Evolutionary conservation across 1,140 invertebrate genomes (phyloP).

Genomic region (Cotesia chilonis): DNA sequence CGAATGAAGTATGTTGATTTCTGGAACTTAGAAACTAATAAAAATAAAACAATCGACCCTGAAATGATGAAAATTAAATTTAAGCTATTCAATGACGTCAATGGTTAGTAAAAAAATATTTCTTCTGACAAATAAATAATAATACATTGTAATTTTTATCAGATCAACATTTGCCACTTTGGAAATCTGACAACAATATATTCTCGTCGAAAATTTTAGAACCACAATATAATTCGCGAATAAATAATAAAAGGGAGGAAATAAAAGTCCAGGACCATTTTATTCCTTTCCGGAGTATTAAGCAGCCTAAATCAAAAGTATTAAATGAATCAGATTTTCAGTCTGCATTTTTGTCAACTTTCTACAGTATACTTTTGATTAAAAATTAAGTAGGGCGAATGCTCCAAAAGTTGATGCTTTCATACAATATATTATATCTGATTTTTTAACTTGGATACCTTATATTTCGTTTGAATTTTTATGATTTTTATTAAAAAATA

Average conservation of each 20-base stretch:
- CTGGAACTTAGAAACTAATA: neutral
- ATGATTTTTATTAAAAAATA: too few species aligned
- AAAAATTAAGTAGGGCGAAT: too few species aligned
- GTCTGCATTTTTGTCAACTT: constrained; percentile 9
- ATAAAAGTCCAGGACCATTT: neutral
- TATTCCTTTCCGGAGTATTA: neutral
- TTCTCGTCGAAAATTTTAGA: neutral
- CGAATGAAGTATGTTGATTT: neutral
- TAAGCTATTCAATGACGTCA: neutral
- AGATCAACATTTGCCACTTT: neutral
- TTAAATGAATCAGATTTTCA: neutral
- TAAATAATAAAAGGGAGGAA: neutral
- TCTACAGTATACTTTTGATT: constrained; percentile 2
- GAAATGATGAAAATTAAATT: neutral
- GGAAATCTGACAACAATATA: constrained; percentile 3
- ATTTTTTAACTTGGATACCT: too few species aligned
- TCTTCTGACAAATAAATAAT: neutral
- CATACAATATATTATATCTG: too few species aligned
- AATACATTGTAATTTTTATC: neutral
- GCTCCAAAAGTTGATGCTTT: too few species aligned
- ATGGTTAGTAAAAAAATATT: neutral
- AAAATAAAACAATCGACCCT: neutral
- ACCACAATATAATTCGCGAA: neutral
- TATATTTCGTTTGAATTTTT: too few species aligned
- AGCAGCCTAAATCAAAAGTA: neutral